These are phyloP conservation scores for Volucella inanis DNA, from an alignment of 2,888 invertebrate genomes.

Conservation along the genomic window DNA sequence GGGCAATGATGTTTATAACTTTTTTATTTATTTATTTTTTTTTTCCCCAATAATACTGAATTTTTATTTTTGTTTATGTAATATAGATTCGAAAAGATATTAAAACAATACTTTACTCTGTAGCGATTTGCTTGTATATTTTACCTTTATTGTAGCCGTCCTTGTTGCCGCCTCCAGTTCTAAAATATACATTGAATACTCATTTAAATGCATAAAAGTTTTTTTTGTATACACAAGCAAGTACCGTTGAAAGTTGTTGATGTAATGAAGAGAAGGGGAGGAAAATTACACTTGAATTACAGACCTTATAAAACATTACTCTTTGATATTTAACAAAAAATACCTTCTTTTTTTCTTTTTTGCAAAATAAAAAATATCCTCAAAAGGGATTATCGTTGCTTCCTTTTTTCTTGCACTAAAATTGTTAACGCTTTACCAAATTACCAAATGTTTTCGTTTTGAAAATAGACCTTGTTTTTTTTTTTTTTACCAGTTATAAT, in stretches of 20 bases:
- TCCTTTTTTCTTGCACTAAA: slow-evolving; percentile 32
- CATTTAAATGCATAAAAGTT: slow-evolving; percentile 80
- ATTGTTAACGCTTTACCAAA: slow-evolving; percentile 58
- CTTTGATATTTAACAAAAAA: slow-evolving; percentile 50
- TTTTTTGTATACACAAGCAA: slow-evolving; percentile 76
- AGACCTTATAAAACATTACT: slow-evolving; percentile 60
- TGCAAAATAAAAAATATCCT: slow-evolving; percentile 37
- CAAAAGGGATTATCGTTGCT: slow-evolving; percentile 30
- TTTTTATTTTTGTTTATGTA: slow-evolving; percentile 64
- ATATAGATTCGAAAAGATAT: slow-evolving; percentile 71
- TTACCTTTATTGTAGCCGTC: slow-evolving; percentile 99
- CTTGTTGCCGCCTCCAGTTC: slow-evolving; percentile 96
- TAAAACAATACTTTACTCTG: slow-evolving; percentile 81
- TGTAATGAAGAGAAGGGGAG: slow-evolving; percentile 68
- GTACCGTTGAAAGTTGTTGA: slow-evolving; percentile 76
- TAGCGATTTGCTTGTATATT: slow-evolving; percentile 83
- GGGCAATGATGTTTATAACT: background rate
- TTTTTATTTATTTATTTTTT: background rate
- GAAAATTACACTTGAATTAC: slow-evolving; percentile 61
- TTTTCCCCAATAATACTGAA: slow-evolving; percentile 39
- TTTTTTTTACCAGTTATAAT: slow-evolving; percentile 45
- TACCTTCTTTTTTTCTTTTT: slow-evolving; percentile 57
- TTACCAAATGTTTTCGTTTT: slow-evolving; percentile 45
- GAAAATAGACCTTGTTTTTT: slow-evolving; percentile 29
- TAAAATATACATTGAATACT: slow-evolving; percentile 83